These are phyloP conservation scores for Prunella fulvescens DNA, from an alignment of 2,113 vertebrate genomes.

Conservation along the genomic window DNA sequence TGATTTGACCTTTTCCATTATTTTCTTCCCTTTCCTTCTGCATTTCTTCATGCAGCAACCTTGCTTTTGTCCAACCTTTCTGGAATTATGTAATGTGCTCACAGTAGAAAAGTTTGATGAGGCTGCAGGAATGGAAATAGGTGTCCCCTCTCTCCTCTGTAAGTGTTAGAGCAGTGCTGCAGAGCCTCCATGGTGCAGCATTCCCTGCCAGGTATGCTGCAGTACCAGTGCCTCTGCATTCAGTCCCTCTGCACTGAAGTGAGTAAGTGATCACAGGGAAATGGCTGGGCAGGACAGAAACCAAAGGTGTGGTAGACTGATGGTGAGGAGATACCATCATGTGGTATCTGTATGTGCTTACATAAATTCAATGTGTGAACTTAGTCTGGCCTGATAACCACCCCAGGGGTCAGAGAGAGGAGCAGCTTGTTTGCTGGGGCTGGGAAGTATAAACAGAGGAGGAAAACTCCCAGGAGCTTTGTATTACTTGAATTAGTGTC, in stretches of 20 bases:
- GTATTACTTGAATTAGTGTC: not conserved
- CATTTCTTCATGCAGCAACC: not conserved
- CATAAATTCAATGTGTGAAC: not conserved
- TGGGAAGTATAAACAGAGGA: not conserved
- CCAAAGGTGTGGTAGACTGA: not conserved
- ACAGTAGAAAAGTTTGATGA: not conserved
- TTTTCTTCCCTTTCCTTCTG: not conserved
- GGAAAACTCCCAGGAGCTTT: not conserved
- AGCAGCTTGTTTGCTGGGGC: not conserved
- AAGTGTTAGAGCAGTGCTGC: not conserved
- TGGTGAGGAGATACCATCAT: not conserved
- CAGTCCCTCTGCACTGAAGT: not conserved
- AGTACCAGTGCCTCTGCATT: constrained; percentile 5
- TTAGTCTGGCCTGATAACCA: not conserved
- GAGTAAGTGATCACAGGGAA: not conserved
- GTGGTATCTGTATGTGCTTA: not conserved
- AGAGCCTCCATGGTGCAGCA: not conserved
- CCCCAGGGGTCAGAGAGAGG: not conserved
- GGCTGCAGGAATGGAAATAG: not conserved
- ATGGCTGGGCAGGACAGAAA: not conserved
- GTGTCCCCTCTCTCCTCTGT: not conserved
- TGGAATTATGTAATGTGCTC: not conserved
- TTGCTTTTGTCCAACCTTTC: not conserved
- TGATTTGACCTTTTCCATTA: not conserved
- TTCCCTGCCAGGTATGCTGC: constrained; percentile 40